Evolutionary conservation across 1,140 invertebrate genomes (phyloP), one percentile per base, ranked within the genome.

Genomic region (Drosophila kanapiae): DNA sequence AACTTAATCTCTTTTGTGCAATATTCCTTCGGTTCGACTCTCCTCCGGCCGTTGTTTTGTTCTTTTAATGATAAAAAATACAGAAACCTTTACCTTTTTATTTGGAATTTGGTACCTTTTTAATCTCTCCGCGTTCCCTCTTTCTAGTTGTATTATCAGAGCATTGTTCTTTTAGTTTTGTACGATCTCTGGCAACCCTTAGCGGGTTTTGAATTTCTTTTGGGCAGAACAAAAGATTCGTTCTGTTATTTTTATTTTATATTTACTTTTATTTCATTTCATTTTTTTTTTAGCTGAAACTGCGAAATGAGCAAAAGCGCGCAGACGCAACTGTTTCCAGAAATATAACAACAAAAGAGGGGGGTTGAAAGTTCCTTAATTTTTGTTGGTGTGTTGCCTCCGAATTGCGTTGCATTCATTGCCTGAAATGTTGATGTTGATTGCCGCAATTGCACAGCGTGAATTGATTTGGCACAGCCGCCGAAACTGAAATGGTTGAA

Each of bases 1-100:
- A 90, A 90, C 85, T 85, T 90, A 90, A 90, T 90, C 85, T 90
- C 82, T 88, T 90, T 90, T 90, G 85, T 90, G 85, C 85, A 70
- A 80, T 76, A 84, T 84, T 82, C 80, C 81, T 65, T 57, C 53
- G 54, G 42, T 35, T 64, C 64, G 35, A 48, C 67, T 43, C 35
- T 65, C 37, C 57, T 45, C 33, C 5, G 63, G 38, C 58, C 60
- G 27, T 71, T 83, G 81, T 88, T 88, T 90, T 85, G 78, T 91
- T 91, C 82, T 80, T 91, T 90, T 90, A 91, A 90, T 90, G 85
- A 90, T 85, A 90, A 90, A 90, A 90, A 81, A 87, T 74, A 78
- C 68, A 82, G 70, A 75, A 83, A 78, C 78, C 75, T 90, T 85
- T 79, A 74, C 86, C 86, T 90, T 90, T 90, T 90, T 90, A 90